Evolutionary conservation across 2,113 vertebrate species (phyloP).

Genomic region (Anolis carolinensis): DNA sequence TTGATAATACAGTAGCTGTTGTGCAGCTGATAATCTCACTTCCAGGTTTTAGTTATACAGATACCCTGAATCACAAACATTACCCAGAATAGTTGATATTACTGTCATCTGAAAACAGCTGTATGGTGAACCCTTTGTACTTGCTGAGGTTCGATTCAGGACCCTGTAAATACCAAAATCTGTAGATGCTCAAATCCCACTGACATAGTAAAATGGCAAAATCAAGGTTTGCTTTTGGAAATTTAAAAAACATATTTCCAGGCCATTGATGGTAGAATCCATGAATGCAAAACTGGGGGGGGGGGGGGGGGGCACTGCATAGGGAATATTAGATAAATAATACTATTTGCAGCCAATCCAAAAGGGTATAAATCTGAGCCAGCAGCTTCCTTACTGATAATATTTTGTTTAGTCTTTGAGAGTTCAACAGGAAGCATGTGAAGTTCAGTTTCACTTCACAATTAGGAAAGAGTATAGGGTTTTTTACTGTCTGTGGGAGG

Average conservation of each 20-base stretch:
- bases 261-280: too few species aligned
- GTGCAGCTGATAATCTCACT: neutral
- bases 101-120: neutral
- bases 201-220: too few species aligned
- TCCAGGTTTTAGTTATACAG: neutral
- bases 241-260: too few species aligned
- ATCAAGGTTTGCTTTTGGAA: too few species aligned
- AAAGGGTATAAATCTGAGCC: neutral
- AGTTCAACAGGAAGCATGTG: neutral
- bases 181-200: too few species aligned
- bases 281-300: too few species aligned
- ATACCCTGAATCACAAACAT: neutral
- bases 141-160: too few species aligned
- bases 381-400: neutral
- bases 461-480: neutral
- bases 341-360: neutral
- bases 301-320: too few species aligned
- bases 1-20: neutral
- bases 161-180: too few species aligned
- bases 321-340: neutral
- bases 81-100: neutral
- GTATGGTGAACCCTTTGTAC: too few species aligned
- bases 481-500: neutral
- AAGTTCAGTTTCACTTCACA: neutral
- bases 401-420: neutral